phyloP scores from a whole-genome alignment of 2,888 invertebrate genomes.

The Pristionchus arcanus region DNA sequence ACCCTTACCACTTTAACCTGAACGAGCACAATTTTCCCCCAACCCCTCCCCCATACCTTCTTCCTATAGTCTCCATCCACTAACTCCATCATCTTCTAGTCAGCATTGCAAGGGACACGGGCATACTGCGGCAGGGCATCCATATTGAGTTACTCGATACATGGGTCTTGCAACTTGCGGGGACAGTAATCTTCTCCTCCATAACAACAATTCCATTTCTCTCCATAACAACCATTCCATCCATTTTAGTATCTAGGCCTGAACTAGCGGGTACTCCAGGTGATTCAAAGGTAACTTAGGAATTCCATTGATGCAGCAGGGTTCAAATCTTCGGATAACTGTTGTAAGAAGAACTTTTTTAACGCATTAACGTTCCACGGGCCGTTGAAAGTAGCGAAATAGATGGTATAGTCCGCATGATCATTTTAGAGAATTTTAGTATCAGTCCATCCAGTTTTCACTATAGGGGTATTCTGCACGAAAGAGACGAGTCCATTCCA shows the following conservation, averaged over 20 bases:
- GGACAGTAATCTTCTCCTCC: not conserved
- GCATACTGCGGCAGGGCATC: not conserved
- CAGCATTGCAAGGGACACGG: not conserved
- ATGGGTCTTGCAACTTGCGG: slow-evolving; percentile 12
- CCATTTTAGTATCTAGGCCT: slow-evolving; percentile 11
- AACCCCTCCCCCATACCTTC: not conserved
- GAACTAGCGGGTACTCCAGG: slow-evolving; percentile 33
- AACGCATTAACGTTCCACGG: not conserved
- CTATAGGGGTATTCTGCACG: not conserved
- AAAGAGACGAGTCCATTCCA: not conserved
- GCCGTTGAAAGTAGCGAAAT: not conserved
- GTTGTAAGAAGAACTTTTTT: not conserved
- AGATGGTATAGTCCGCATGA: not conserved
- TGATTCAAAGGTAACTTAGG: slow-evolving; percentile 1
- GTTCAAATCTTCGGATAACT: not conserved
- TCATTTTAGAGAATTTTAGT: not conserved
- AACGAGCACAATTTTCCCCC: slow-evolving; percentile 29
- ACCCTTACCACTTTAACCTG: slow-evolving; percentile 49
- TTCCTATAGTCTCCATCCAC: not conserved
- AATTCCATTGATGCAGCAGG: not conserved
- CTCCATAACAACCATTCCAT: slow-evolving; percentile 11
- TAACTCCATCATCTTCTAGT: not conserved
- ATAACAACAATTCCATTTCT: slow-evolving; percentile 21
- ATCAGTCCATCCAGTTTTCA: not conserved
- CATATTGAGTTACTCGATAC: not conserved